These are phyloP conservation scores for Amblyraja radiata DNA, from an alignment of 2,797 vertebrate species.

Conservation along the genomic window DNA sequence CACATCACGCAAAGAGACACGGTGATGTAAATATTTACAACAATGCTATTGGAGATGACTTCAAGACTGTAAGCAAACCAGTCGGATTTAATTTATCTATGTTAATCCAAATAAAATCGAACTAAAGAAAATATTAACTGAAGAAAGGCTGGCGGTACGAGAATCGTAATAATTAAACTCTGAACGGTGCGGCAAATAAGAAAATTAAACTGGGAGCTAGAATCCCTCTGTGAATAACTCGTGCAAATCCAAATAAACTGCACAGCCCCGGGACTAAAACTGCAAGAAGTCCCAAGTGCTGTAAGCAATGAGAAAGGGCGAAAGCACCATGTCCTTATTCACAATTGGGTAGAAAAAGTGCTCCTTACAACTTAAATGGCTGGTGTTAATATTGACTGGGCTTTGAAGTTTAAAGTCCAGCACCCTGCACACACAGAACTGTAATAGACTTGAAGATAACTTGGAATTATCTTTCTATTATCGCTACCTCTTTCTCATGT, in stretches of 20 bases:
- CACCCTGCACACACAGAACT: not conserved
- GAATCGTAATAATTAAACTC: not conserved
- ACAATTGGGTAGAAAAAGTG: not conserved
- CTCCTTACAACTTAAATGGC: not conserved
- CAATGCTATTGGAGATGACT: no score
- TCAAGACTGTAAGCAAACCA: not conserved
- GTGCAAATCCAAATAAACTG: not conserved
- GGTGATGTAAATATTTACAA: not conserved
- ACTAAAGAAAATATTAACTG: not conserved
- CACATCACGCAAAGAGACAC: not conserved
- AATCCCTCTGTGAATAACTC: constrained; percentile 11
- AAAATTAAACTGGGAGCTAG: not conserved
- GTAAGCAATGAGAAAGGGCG: not conserved
- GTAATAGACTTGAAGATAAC: not conserved
- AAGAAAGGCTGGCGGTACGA: not conserved
- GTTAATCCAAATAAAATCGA: not conserved
- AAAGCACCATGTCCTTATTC: not conserved
- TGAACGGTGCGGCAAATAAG: not conserved
- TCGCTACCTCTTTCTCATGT: not conserved
- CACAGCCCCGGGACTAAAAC: not conserved
- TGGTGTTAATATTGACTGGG: not conserved
- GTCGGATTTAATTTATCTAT: not conserved
- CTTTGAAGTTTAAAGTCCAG: not conserved
- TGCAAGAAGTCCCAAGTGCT: not conserved
- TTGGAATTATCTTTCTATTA: not conserved